A percentile compares a stretch with the other conserved stretches of the same genome.
These are phyloP conservation scores for Pardalotus punctatus DNA, from an alignment of 2,113 vertebrate genomes.

Conservation along the genomic window DNA sequence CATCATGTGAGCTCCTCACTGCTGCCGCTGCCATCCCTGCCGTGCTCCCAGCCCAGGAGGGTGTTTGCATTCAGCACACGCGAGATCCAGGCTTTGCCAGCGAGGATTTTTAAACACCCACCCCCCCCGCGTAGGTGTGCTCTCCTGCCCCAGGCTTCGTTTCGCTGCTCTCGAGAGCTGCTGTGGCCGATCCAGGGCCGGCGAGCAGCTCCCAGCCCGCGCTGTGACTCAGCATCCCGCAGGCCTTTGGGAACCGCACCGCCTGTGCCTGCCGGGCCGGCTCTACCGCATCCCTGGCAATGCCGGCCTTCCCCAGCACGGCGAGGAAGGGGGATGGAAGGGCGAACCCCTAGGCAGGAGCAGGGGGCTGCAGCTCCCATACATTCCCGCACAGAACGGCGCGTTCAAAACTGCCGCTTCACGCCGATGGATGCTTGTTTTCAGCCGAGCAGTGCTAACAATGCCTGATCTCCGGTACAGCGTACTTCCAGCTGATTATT, in stretches of 20 bases:
- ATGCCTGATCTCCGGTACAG: not conserved
- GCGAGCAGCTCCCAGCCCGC: not conserved
- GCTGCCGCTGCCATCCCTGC: not conserved
- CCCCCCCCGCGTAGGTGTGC: accelerated
- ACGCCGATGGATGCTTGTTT: accelerated
- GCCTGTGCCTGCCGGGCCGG: not conserved
- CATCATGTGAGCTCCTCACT: not conserved
- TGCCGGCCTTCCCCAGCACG: accelerated
- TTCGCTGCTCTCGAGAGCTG: not conserved
- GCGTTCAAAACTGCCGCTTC: not conserved
- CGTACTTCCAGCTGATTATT: not conserved
- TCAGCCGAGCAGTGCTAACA: not conserved
- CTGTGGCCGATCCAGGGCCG: not conserved
- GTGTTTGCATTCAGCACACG: not conserved
- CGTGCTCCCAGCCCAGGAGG: not conserved
- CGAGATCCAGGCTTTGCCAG: not conserved
- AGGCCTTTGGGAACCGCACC: not conserved
- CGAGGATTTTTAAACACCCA: not conserved
- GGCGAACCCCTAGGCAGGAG: not conserved
- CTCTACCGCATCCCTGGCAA: accelerated
- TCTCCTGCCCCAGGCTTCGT: not conserved
- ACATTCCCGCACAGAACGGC: accelerated
- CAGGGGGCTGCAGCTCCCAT: not conserved
- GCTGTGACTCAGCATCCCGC: slow-evolving; percentile 49
- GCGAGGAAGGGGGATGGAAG: not conserved